These are phyloP conservation scores for Dysmachus trigonus DNA, from an alignment of 2,888 invertebrate genomes.

Conservation along the genomic window DNA sequence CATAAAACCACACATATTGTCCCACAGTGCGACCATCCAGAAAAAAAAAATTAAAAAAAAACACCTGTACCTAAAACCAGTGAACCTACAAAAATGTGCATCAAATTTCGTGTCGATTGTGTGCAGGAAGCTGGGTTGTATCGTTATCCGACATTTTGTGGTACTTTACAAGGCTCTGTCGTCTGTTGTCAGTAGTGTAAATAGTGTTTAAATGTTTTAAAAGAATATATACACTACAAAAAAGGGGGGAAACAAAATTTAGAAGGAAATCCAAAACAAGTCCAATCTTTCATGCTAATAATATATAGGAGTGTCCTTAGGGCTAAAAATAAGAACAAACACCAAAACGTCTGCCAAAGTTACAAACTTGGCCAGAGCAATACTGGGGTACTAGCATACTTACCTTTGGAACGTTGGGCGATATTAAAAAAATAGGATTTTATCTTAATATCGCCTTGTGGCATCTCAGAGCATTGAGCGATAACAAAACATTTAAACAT, in stretches of 20 bases:
- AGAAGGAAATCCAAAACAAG: conserved; percentile 10
- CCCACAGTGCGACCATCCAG: not conserved
- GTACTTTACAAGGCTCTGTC: conserved; percentile 7
- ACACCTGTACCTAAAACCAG: not conserved
- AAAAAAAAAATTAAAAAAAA: not conserved
- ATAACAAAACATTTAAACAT: not conserved
- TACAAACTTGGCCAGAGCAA: not conserved
- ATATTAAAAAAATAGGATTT: not conserved
- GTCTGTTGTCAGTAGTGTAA: conserved; percentile 33
- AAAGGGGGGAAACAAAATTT: conserved; percentile 6
- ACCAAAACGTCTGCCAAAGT: conserved; percentile 13
- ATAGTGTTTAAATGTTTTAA: conserved; percentile 16
- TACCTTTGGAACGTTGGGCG: conserved; percentile 16
- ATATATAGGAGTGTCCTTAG: conserved; percentile 4
- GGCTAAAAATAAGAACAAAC: conserved; percentile 27
- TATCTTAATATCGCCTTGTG: conserved; percentile 8
- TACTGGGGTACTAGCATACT: not conserved
- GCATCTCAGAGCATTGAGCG: not conserved
- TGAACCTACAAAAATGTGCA: conserved; percentile 21
- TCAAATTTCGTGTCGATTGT: conserved; percentile 6
- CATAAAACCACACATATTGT: not conserved
- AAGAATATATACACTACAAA: conserved; percentile 32
- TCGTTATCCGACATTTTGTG: conserved; percentile 14
- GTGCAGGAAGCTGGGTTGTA: not conserved
- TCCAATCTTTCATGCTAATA: conserved; percentile 15